Conservation (phyloP, 2,888 invertebrate species). For the Argyresthia albistria region DNA sequence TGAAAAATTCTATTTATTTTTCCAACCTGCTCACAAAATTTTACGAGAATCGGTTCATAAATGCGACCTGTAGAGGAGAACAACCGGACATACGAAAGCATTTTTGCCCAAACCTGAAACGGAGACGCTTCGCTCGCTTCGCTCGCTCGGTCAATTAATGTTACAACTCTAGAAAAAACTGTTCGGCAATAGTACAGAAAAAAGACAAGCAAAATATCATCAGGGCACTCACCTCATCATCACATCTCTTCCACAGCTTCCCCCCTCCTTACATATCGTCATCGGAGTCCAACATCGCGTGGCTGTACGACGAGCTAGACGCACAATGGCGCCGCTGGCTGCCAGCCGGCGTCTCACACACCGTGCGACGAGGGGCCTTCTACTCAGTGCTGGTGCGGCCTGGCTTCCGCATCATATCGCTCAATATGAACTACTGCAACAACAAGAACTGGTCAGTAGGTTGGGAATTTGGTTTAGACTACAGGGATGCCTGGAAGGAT, state of each 20-base stretch:
- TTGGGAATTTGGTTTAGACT: neutral
- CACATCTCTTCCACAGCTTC: slow-evolving; percentile 72
- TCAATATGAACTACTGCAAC: slow-evolving; percentile 98
- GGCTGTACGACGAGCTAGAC: slow-evolving; percentile 93
- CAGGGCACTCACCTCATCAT: neutral
- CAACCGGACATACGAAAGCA: too few species aligned
- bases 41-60: too few species aligned
- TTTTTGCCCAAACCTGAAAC: too few species aligned
- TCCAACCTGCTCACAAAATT: too few species aligned
- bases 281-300: slow-evolving; percentile 87
- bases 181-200: too few species aligned
- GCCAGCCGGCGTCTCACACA: slow-evolving; percentile 88
- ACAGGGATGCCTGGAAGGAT: neutral
- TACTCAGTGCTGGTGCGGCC: slow-evolving; percentile 93
- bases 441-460: slow-evolving; percentile 88
- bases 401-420: slow-evolving; percentile 91
- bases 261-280: slow-evolving; percentile 88
- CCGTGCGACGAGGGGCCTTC: slow-evolving; percentile 89
- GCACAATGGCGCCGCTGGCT: slow-evolving; percentile 94
- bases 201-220: neutral
- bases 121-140: too few species aligned
- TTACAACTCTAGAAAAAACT: too few species aligned
- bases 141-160: too few species aligned
- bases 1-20: too few species aligned
- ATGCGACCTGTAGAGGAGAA: too few species aligned